Evolutionary conservation across 2,113 vertebrate species (phyloP), one percentile per base, ranked within the genome.

Genomic region (Gambusia affinis): DNA sequence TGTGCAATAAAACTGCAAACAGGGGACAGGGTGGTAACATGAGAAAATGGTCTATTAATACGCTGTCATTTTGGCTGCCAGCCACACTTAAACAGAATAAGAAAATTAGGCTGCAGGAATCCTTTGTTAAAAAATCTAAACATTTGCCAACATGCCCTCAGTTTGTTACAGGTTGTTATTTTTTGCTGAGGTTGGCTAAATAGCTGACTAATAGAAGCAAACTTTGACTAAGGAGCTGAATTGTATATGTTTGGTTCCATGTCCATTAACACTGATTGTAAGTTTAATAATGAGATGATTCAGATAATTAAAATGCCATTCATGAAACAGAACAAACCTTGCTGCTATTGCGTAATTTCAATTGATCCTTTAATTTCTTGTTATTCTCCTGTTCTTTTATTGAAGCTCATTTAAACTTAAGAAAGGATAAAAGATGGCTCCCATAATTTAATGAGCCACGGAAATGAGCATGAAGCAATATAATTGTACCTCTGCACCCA

Each of bases 1-100:
- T 51, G 62, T 79, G 76, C 71, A 85, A 72, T 0, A 42, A 76
- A 82, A 85, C 76, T 60, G 82, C 66, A 82, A 80, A 82, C 72
- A 60, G 84, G n/a, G 78, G 82, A 82, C 76, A 75, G 64, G 11
- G 27, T 68, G 75, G 76, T 64, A 87, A 84, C 85, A 79, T 72
- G 67, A 89, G 79, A 88, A 85, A 87, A 84, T 76, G 64, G 67
- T 81, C 67, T 83, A 79, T 88, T 87, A 80, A 91, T 82, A 73
- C 64, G 70, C 70, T 81, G 87, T 84, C 82, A 79, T 81, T 87
- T 71, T 67, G 66, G 24, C 72, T 82, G 78, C 78, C 79, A 73
- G 75, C 64, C 44, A 37, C 62, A 81, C 76, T 86, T 74, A 54
- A 79, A 44, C 51, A 72, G 67, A 80, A 79, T 51, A 72, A 83